Conservation (phyloP, 2,888 invertebrate species). For the Agonopterix subpropinquella region DNA sequence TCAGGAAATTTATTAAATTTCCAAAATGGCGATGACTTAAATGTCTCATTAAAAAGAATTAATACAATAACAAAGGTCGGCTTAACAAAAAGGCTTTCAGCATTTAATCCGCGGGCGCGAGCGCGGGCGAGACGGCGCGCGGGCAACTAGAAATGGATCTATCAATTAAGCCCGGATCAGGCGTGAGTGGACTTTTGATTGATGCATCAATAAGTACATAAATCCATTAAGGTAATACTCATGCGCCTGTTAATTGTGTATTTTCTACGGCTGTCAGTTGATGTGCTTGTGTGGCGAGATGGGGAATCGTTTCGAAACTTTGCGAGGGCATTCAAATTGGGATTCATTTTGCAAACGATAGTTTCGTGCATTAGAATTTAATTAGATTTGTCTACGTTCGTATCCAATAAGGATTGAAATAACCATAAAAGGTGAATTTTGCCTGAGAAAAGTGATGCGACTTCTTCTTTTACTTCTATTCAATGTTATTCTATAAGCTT, state of each 20-base stretch:
- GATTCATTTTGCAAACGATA: too few species aligned
- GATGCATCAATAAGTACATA: conserved; percentile 72
- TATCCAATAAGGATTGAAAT: too few species aligned
- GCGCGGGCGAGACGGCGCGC: conserved; percentile 16
- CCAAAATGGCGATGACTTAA: not conserved
- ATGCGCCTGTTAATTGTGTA: conserved; percentile 60
- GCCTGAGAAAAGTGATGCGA: too few species aligned
- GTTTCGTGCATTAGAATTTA: not conserved
- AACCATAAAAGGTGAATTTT: too few species aligned
- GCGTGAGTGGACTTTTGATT: conserved; percentile 58
- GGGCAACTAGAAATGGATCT: conserved; percentile 42
- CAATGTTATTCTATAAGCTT: too few species aligned
- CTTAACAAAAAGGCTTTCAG: conserved; percentile 30
- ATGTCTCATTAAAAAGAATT: conserved; percentile 5
- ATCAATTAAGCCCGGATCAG: conserved; percentile 52
- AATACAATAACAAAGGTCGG: conserved; percentile 21
- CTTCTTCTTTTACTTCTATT: too few species aligned
- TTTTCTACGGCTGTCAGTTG: conserved; percentile 56
- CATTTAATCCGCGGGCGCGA: conserved; percentile 19
- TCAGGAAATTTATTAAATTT: too few species aligned
- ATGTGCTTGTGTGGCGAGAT: conserved; percentile 12
- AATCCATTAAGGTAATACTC: conserved; percentile 68
- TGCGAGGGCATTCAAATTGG: not conserved
- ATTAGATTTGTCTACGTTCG: not conserved
- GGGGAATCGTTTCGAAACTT: conserved; percentile 1